Conservation (phyloP, 2,113 vertebrate genomes). For the Burhinus bistriatus region DNA sequence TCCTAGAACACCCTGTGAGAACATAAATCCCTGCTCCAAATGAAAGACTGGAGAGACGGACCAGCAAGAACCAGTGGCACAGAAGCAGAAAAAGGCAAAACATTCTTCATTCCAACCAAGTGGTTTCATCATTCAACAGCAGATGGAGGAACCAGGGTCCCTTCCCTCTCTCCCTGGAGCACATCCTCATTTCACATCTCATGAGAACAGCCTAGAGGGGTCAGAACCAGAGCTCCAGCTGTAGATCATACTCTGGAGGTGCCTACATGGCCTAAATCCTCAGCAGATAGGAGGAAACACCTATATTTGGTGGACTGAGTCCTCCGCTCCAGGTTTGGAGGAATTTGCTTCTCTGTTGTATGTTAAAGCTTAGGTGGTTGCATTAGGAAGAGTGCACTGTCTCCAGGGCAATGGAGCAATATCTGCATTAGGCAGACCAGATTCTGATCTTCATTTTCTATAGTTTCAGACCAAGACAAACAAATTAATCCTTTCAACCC, state of each 20-base stretch:
- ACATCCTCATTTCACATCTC: background rate
- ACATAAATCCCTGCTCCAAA: background rate
- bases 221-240: background rate
- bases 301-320: background rate
- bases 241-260: background rate
- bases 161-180: background rate
- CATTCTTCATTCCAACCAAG: background rate
- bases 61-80: background rate
- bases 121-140: background rate
- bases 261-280: background rate
- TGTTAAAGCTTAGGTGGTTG: background rate
- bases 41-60: background rate
- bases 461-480: background rate
- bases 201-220: background rate
- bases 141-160: background rate
- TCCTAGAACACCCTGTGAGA: background rate
- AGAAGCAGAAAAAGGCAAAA: background rate
- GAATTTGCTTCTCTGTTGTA: background rate
- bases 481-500: background rate
- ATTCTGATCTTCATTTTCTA: background rate
- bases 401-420: background rate
- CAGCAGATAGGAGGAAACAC: background rate
- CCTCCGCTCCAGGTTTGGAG: background rate
- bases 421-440: background rate
- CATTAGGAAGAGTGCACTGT: fast-evolving